Evolutionary conservation across 1,140 invertebrate genomes (phyloP).

Genomic region (Charaxes varanes): DNA sequence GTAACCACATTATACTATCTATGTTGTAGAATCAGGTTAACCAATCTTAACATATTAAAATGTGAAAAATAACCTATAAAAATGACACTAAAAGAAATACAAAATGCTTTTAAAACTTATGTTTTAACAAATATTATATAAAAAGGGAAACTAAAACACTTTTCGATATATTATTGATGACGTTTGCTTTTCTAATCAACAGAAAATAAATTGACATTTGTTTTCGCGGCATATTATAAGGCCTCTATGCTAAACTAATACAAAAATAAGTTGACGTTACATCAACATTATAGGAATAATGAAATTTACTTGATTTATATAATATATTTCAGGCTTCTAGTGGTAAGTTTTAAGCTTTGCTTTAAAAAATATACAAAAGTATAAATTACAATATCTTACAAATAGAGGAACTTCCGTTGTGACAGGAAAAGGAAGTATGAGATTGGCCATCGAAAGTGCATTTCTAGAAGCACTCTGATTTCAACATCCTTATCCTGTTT

Average conservation of each 20-base stretch:
- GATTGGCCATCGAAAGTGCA: constrained; percentile 39
- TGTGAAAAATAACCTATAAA: constrained; percentile 15
- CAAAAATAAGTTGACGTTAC: constrained; percentile 40
- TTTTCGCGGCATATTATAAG: constrained; percentile 43
- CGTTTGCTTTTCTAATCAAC: too few relatives aligned
- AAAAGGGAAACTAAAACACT: not conserved
- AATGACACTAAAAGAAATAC: not conserved
- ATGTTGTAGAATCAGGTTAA: too few relatives aligned
- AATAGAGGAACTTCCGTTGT: constrained; percentile 47
- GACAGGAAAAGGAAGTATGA: constrained; percentile 67
- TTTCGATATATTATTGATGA: too few relatives aligned
- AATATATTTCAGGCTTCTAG: too few relatives aligned
- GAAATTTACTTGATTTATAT: too few relatives aligned
- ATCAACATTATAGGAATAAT: too few relatives aligned
- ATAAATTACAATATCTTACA: too few relatives aligned
- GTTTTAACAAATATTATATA: not conserved
- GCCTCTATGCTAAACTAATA: constrained; percentile 22
- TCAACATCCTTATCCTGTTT: constrained; percentile 63
- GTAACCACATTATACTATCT: too few relatives aligned
- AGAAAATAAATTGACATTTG: constrained; percentile 32
- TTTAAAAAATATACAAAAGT: too few relatives aligned
- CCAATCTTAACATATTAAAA: constrained; percentile 12
- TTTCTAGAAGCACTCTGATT: constrained; percentile 22
- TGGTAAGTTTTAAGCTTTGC: too few relatives aligned
- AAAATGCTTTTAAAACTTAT: not conserved